Conservation (phyloP, 2,113 vertebrate genomes). For the Rhea pennata region DNA sequence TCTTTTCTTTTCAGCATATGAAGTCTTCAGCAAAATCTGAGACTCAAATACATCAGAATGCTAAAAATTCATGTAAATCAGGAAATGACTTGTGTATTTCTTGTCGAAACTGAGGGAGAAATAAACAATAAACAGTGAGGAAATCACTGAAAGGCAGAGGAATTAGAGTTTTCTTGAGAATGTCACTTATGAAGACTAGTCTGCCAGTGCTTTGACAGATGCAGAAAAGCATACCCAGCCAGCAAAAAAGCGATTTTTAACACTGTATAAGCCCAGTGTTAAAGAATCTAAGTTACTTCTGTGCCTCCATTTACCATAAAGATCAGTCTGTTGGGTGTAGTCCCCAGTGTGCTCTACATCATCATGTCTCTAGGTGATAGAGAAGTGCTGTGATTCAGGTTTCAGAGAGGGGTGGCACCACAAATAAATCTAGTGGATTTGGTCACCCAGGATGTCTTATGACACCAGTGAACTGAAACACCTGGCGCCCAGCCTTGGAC, state of each 20-base stretch:
- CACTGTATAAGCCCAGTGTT: constrained; percentile 5
- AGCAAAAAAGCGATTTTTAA: constrained; percentile 48
- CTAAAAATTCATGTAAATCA: constrained; percentile 12
- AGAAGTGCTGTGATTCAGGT: neutral
- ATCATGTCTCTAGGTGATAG: neutral
- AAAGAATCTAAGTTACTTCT: constrained; percentile 22
- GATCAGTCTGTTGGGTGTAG: neutral
- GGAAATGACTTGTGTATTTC: neutral
- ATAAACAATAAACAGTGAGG: constrained; percentile 1
- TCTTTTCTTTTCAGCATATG: neutral
- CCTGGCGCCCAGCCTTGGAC: neutral
- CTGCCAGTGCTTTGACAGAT: neutral
- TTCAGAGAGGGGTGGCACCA: neutral
- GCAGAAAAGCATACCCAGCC: neutral
- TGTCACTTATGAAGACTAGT: neutral
- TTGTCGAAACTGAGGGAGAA: constrained; percentile 9
- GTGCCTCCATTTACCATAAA: constrained; percentile 12
- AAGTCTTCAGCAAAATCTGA: constrained; percentile 9
- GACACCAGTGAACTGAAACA: neutral
- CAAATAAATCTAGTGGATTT: neutral
- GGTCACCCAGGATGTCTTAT: neutral
- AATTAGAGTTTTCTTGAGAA: neutral
- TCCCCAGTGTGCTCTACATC: constrained; percentile 29
- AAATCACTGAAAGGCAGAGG: constrained; percentile 6
- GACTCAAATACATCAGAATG: neutral